Base-by-base conservation (phyloP, 2,113 vertebrate genomes). In the Caracal caracal region DNA sequence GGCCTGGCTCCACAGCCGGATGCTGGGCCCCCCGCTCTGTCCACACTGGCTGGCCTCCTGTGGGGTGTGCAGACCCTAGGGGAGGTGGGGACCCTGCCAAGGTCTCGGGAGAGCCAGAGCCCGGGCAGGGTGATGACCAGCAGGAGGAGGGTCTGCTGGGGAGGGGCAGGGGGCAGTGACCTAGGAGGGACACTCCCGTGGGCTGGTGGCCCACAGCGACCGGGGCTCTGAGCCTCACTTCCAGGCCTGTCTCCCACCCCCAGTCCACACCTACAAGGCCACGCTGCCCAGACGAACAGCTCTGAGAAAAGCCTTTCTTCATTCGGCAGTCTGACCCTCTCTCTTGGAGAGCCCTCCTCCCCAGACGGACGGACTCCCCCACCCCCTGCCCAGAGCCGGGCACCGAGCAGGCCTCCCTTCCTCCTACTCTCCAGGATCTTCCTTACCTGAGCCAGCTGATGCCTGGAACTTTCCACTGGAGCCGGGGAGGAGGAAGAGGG, bases 221-320 rank as follows among this genome's bases (percentile, higher is more conserved):
- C 1, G 6, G 37, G 6, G 26, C 71, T 35, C 66, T n/a, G 66
- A 35, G 66, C 66, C n/a, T 35, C 19, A n/a, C 66, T 35, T 20
- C 33, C 66, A 16, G n/a, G 0, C 22, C n/a, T 26, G 30, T 10
- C 13, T 8, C 12, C 33, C 26, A 1, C 43, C 5, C 0, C 12
- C 35, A 2, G 65, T 2, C 19, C 10, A 6, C 0, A 0, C 6
- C 40, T 65, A 63, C n/a, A 53, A 70, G 51, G 22, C 51, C 13
- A 12, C 5, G 0, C 0, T 0, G 2, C 33, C 63, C 40, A 35
- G 87, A 83, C 0, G 24, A 53, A 5, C 7, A 0, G 59, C 20
- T n/a, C 13, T 5, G 37, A 59, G 61, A 68, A 70, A 35, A 49
- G 88, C 12, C 5, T 35, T 7, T 30, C 11, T 94, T 3, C 40